Evolutionary conservation across 2,797 vertebrate genomes (phyloP), one percentile per base, ranked within the genome.

Genomic region (Channa striata): DNA sequence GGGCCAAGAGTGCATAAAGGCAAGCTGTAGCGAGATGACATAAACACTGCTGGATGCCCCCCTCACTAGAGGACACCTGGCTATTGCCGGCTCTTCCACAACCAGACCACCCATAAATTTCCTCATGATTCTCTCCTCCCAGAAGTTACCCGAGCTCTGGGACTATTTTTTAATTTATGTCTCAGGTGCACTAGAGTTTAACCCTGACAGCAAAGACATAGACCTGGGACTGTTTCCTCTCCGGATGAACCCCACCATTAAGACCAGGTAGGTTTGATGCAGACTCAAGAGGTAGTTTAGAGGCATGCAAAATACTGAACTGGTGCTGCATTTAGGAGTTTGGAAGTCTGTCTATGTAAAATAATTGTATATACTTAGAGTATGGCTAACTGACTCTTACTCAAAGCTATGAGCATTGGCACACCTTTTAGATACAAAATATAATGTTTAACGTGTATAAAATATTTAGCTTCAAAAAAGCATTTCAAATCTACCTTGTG

Each of bases 121-220:
- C 59, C 80, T 66, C 68, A 93, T 93, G 91, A 85, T 91, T 74
- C 87, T 91, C 68, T 81, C 80, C 62, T 91, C 90, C 44, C 69
- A 83, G 51, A 92, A 91, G 74, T 73, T 91, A 37, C 90, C 89
- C 1, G 91, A 93, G 80, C 88, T 93, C 75, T 93, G 92, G 92
- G 92, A 93, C 83, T 92, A 92, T 57, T 93, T 93, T 62, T 61
- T 93, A 16, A 91, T 93, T 49, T 93, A 93, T 17, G 66, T 92
- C 50, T 90, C 92, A 11, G 92, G 92, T 68, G 90, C 90, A 2
- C 61, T 91, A 68, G 89, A 93, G 49, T 93, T 91, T 77, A 93
- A 93, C 30, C 90, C 91, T 4, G 90, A 92, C 68, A 33, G 88
- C 76, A 51, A 73, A 30, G 85, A 87, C 66, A 2, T 92, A 44